A percentile compares a stretch with the other conserved stretches of the same genome.
Evolutionary conservation across 53 echinoderm and acorn worm genomes (phyloP).

Genomic region (Pentamera pediparva): DNA sequence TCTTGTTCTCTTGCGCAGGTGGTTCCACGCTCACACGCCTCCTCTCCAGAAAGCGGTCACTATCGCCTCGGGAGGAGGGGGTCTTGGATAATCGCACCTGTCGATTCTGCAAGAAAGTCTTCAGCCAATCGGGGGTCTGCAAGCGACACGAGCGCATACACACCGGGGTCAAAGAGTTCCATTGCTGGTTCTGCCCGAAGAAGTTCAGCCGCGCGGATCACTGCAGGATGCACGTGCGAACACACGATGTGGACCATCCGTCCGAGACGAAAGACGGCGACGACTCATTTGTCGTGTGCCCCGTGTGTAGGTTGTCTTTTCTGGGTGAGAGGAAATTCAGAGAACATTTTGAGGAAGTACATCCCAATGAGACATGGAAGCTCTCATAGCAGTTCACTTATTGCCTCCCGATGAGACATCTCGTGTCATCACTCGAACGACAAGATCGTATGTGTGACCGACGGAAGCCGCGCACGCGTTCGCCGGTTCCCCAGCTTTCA

Average conservation of each 20-base stretch:
- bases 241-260: not conserved
- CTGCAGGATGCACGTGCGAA: constrained; percentile 13
- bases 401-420: too few species aligned
- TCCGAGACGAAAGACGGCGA: not conserved
- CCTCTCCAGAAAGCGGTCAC: too few species aligned
- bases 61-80: too few species aligned
- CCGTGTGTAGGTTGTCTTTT: constrained; percentile 1
- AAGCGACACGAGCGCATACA: constrained; percentile 22
- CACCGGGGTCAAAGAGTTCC: constrained; percentile 15
- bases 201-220: constrained; percentile 22
- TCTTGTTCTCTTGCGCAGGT: too few species aligned
- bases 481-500: too few species aligned
- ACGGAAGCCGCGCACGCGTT: too few species aligned
- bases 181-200: not conserved
- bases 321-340: not conserved
- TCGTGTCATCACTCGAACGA: too few species aligned
- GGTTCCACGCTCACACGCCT: too few species aligned
- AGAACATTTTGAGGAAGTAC: not conserved
- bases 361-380: not conserved
- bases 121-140: constrained; percentile 21
- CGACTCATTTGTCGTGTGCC: not conserved
- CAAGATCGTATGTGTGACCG: too few species aligned
- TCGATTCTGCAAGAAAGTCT: constrained; percentile 23
- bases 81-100: constrained; percentile 16
- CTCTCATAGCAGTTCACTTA: not conserved